Evolutionary conservation across 2,888 invertebrate genomes (phyloP), one percentile per base, ranked within the genome.

Genomic region (Chelonus formosanus): DNA sequence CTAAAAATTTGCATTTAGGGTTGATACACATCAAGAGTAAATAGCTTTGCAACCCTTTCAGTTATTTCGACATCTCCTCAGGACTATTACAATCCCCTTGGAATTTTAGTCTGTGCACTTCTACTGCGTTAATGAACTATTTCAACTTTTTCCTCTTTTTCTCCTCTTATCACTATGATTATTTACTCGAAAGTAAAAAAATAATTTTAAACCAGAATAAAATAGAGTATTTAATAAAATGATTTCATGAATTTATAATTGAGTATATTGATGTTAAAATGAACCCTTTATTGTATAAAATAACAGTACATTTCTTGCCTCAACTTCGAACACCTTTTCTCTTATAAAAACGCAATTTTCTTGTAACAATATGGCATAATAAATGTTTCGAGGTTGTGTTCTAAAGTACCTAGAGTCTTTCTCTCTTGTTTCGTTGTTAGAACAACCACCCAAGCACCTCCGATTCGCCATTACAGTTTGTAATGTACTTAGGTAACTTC

Each of bases 401-500:
- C 72, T 67, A 72, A 63, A 66, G 70, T 72, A 70, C 43, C 36
- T 48, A 10, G 50, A 56, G 63, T 44, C 40, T 43, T 45, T 36
- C 36, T 32, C 72, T 63, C 73, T 71, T 71, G 70, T 67, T 71
- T 63, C 59, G 61, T 68, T 67, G 69, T 70, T 70, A 75, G 74
- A 74, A 74, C 75, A 68, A 75, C 73, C 74, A 58, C 68, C 75
- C 71, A 73, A 75, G 74, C 74, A 73, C 75, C 80, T 75, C 75
- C 78, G 77, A 82, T 81, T 81, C 80, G 74, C 82, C 78, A 80
- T 83, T 82, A 82, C 82, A 80, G 79, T 81, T 83, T 81, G 81
- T 83, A 83, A 83, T 83, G 81, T 81, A 81, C 81, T 83, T 81
- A 82, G 78, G 78, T 77, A 83, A 83, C 82, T 83, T 83, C 80